Evolutionary conservation across 2,888 invertebrate species (phyloP).

Genomic region (Lacanobia oleracea): DNA sequence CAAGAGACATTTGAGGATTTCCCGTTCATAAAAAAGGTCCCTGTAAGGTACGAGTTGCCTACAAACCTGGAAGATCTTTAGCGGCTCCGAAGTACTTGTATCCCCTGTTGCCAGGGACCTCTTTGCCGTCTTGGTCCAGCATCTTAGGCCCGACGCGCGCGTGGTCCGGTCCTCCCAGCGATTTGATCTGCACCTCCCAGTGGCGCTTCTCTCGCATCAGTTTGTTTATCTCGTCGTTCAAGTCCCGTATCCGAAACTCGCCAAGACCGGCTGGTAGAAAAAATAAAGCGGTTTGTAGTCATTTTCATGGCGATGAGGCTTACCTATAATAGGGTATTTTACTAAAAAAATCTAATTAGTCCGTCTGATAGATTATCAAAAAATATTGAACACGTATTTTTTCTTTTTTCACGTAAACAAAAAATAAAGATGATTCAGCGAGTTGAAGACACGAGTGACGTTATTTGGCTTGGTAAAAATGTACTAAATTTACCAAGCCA

Average conservation of each 20-base stretch:
- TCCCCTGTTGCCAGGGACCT: conserved; percentile 99
- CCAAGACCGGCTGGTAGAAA: conserved; percentile 96
- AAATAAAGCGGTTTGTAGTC: conserved; percentile 8
- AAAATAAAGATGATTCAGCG: too few species aligned
- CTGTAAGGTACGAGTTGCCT: background rate
- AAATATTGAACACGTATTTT: too few species aligned
- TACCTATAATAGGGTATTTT: too few species aligned
- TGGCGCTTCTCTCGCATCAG: conserved; percentile 98
- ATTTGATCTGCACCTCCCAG: conserved; percentile 99
- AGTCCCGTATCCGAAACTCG: conserved; percentile 98
- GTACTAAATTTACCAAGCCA: too few species aligned
- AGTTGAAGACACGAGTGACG: too few species aligned
- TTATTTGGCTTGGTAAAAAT: too few species aligned
- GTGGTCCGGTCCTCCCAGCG: conserved; percentile 98
- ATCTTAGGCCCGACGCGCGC: conserved; percentile 97
- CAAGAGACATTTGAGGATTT: too few species aligned
- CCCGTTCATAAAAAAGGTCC: background rate
- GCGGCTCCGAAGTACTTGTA: conserved; percentile 99
- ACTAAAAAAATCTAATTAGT: too few species aligned
- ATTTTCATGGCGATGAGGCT: background rate
- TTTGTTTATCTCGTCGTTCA: conserved; percentile 99
- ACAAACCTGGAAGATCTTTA: conserved; percentile 97
- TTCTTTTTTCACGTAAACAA: too few species aligned
- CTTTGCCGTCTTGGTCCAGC: conserved; percentile 98
- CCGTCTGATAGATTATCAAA: too few species aligned